phyloP scores from a whole-genome alignment of 2,888 invertebrate genomes.

The Apamea crenata region DNA sequence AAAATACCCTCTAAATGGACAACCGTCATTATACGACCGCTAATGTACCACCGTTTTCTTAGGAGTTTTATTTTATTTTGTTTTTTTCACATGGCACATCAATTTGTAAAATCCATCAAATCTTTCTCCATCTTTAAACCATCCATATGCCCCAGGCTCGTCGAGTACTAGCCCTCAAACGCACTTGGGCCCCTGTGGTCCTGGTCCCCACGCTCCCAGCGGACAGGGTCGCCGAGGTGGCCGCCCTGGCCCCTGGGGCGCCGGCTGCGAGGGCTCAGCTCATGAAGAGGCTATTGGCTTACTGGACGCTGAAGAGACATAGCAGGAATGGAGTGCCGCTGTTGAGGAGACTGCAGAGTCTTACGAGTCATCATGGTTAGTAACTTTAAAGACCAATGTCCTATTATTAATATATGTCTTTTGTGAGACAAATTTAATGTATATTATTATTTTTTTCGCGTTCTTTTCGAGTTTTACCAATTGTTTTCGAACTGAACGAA shows the following conservation, averaged over 20 bases:
- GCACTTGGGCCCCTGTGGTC: constrained; percentile 97
- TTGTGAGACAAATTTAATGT: not conserved
- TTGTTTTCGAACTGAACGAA: not conserved
- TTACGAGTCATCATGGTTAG: constrained; percentile 79
- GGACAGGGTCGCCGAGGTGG: constrained; percentile 96
- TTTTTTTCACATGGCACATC: not conserved
- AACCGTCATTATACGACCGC: not conserved
- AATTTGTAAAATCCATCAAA: not conserved
- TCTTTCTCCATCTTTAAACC: not conserved
- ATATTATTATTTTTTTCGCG: not conserved
- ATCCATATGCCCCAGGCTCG: constrained; percentile 89
- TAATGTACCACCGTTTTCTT: not conserved
- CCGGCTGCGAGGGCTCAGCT: constrained; percentile 95
- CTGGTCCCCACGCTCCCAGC: constrained; percentile 98
- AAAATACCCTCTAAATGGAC: not conserved
- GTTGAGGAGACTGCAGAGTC: constrained; percentile 91
- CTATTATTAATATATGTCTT: not conserved
- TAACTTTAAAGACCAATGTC: not conserved
- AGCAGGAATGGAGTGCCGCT: constrained; percentile 98
- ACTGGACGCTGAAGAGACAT: constrained; percentile 99
- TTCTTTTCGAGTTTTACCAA: not conserved
- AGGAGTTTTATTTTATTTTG: not conserved
- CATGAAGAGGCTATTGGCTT: constrained; percentile 97
- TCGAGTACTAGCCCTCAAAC: constrained; percentile 96
- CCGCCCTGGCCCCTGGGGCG: constrained; percentile 92